Percentiles rank a stretch among this genome's conserved stretches.
Conservation (phyloP, 2,113 vertebrate species). For the Nerophis ophidion region DNA sequence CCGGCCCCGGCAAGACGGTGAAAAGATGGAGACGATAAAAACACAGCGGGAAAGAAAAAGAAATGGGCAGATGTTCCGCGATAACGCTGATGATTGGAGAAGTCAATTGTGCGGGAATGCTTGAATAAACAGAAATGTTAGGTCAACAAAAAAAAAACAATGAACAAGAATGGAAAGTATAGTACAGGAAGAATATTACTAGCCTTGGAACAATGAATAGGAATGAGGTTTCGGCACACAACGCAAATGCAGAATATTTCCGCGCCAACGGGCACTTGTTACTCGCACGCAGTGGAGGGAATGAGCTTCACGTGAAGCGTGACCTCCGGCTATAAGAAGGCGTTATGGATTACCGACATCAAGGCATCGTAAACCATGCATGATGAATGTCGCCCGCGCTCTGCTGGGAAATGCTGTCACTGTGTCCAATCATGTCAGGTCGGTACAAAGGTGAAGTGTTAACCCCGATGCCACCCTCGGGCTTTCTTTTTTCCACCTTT, state of each 20-base stretch:
- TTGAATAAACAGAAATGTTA: constrained; percentile 7
- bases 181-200: neutral
- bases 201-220: neutral
- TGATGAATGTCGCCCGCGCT: constrained; percentile 10
- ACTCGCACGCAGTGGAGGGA: neutral
- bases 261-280: constrained; percentile 1
- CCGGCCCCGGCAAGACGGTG: constrained; percentile 39
- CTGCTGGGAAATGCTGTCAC: constrained; percentile 7
- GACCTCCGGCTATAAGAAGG: constrained; percentile 14
- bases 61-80: constrained; percentile 14
- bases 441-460: neutral
- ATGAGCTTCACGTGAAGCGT: constrained; percentile 1
- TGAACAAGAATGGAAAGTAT: neutral
- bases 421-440: constrained; percentile 11
- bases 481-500: neutral
- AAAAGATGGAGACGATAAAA: constrained; percentile 31
- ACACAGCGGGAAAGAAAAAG: constrained; percentile 26
- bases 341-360: constrained; percentile 15
- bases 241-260: constrained; percentile 1
- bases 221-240: neutral
- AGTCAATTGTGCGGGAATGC: constrained; percentile 1
- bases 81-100: constrained; percentile 9
- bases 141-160: constrained; percentile 5
- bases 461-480: neutral
- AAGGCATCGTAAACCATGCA: constrained; percentile 31